Evolutionary conservation across 2,797 vertebrate species (phyloP), one percentile per base, ranked within the genome.

Genomic region (Mormyrus proboscirostris): DNA sequence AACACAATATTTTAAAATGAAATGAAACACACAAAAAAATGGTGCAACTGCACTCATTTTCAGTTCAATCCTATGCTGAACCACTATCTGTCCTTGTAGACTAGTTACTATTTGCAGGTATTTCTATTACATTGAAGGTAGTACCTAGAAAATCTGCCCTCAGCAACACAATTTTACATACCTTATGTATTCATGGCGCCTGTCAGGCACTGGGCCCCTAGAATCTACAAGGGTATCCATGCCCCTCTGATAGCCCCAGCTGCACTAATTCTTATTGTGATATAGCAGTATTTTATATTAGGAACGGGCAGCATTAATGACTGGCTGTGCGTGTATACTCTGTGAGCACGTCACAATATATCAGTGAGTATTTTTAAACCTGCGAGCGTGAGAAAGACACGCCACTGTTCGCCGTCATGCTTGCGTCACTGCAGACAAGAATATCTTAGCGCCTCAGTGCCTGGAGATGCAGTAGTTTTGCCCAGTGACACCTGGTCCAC

Each of bases 361-460:
- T 94, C 92, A 93, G 79, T 65, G 9, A 0, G 90, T 94, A 95
- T 95, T 95, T 95, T 94, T 94, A 92, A 76, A 95, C 76, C 83
- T 94, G 94, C 90, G 91, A 94, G 91, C n/a, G 57, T 85, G 91
- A 89, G 88, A 92, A 92, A 90, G 82, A 82, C 89, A 88, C 89
- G 83, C 91, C 89, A 91, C 90, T 89, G 76, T 90, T 92, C 91
- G 89, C 89, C 85, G 55, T 4, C 44, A 88, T 91, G 89, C 91
- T 59, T 88, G 88, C 88, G 85, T 91, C 90, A 89, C 4, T 55
- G 51, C 83, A 87, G 87, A 86, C 50, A 1, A 49, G 62, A 89
- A 89, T 89, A 89, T 89, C 33, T 76, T 55, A 38, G 16, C 88
- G 57, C 50, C 76, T 88, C 2, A 65, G 57, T 90, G 90, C 88